Evolutionary conservation across 2,113 vertebrate species (phyloP).

Genomic region (Pan troglodytes): NHGRI_mPanTro3-v2.1_pri NC_072404.2:16496501-16497000

Average conservation of each 20-base stretch:
- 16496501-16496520: neutral
- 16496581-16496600: neutral
- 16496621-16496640: neutral
- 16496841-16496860: neutral
- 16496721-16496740: neutral
- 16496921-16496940: neutral
- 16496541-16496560: neutral
- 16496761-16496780: neutral
- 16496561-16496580: neutral
- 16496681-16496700: neutral
- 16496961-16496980: neutral
- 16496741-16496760: neutral
- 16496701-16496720: neutral
- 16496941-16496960: neutral
- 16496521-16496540: neutral
- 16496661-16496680: neutral
- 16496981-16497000: neutral
- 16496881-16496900: conserved; percentile 3
- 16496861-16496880: neutral
- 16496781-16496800: neutral
- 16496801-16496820: conserved; percentile 4
- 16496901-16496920: neutral
- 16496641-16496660: neutral
- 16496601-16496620: neutral
- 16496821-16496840: neutral